Evolutionary conservation across 2,888 invertebrate genomes (phyloP), one percentile per base, ranked within the genome.

Genomic region (Eumacrocentrus americanus): DNA sequence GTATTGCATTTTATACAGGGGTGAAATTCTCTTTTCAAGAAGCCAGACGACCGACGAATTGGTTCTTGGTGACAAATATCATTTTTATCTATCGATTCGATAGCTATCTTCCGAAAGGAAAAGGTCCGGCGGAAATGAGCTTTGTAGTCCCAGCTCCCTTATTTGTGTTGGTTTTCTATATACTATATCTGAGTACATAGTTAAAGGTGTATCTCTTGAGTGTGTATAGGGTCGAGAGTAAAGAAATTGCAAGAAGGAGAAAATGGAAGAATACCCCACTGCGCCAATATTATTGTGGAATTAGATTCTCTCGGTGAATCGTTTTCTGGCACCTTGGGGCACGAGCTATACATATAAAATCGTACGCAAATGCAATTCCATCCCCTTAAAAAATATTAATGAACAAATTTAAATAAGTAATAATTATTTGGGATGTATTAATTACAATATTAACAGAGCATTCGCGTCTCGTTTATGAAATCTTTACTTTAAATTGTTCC

Each of bases 21-120:
- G 37, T 5, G n/a, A 20, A 2, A 42, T 20, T n/a, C n/a, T n/a
- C n/a, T n/a, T n/a, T n/a, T n/a, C n/a, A n/a, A n/a, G n/a, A n/a
- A n/a, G n/a, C n/a, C 18, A 11, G 20, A 9, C 2, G 20, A 6
- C 9, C 42, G 7, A 42, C 20, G 20, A 42, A 42, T 42, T 42
- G 42, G 18, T 42, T 2, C 4, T 6, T 29, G 25, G 23, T 48
- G 48, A 48, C 48, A 48, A 48, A 48, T 48, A 48, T 48, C 25
- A 18, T 51, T 51, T 51, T 51, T 51, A 12, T 51, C 37, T 20
- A 12, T 18, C 37, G 35, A 51, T 51, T 51, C 18, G 18, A 48
- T 48, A 12, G 48, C 34, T 29, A 34, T 48, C 48, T 25, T 29
- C 25, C 6, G 23, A 29, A 18, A 23, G 34, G 16, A 25, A 48